Evolutionary conservation across 37 sponge, comb jelly and placozoan species (phyloP).

Genomic region (Halisarca cf. caerulea): DNA sequence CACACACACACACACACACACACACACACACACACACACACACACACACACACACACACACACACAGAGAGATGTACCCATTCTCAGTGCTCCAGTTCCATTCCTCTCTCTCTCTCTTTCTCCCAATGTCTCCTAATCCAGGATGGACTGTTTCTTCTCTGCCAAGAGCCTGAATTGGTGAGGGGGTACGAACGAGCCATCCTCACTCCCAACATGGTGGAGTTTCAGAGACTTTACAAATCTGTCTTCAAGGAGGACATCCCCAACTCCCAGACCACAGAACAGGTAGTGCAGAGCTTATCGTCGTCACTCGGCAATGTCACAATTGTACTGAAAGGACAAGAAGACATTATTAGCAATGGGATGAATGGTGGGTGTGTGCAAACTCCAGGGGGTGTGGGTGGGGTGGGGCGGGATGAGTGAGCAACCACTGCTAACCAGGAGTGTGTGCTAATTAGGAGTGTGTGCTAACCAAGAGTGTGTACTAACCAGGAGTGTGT

Average conservation of each 20-base stretch:
- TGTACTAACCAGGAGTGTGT: too few species aligned
- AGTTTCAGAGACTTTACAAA: constrained; percentile 75
- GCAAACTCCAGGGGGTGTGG: too few species aligned
- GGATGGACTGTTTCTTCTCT: constrained; percentile 87
- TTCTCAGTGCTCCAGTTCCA: too few species aligned
- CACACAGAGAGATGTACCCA: too few species aligned
- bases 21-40: too few species aligned
- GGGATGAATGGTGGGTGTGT: constrained; percentile 56
- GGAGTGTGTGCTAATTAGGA: too few species aligned
- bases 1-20: too few species aligned
- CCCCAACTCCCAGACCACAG: constrained; percentile 13
- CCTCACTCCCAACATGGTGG: constrained; percentile 87
- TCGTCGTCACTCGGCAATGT: constrained; percentile 73
- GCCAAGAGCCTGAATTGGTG: constrained; percentile 64
- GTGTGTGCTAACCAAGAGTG: too few species aligned
- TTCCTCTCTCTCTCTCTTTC: too few species aligned
- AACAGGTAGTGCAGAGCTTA: constrained; percentile 26
- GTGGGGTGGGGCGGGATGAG: too few species aligned
- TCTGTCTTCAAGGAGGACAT: constrained; percentile 37
- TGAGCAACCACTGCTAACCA: too few species aligned
- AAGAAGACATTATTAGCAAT: constrained; percentile 78
- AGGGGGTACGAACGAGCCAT: constrained; percentile 70
- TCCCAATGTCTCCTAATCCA: constrained; percentile 7
- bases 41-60: too few species aligned
- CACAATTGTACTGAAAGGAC: constrained; percentile 79